Conservation (phyloP, 2,888 invertebrate species). For the Tetragnatha montana region DNA sequence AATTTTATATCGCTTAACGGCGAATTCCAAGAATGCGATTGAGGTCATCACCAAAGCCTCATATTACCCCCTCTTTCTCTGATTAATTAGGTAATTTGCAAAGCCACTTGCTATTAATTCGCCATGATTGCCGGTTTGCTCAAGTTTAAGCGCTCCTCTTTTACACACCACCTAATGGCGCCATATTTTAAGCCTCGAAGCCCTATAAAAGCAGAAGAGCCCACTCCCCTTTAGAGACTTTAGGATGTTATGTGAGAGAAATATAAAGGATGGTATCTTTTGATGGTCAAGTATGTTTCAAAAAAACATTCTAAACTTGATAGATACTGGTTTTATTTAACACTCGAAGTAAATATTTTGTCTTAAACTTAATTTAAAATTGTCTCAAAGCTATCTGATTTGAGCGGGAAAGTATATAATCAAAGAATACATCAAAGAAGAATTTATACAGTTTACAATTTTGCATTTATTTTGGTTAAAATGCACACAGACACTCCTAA, state of each 20-base stretch:
- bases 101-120: conserved; percentile 37
- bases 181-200: conserved; percentile 9
- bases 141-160: conserved; percentile 26
- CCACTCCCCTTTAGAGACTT: not conserved
- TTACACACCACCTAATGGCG: conserved; percentile 40
- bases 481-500: too few species aligned
- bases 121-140: conserved; percentile 33
- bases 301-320: not conserved
- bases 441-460: too few species aligned
- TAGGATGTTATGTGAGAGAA: not conserved
- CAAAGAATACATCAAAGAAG: too few species aligned
- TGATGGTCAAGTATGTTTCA: not conserved
- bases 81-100: conserved; percentile 49
- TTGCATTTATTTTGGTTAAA: too few species aligned
- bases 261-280: not conserved
- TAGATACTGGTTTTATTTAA: too few species aligned
- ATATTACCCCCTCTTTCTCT: not conserved
- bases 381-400: too few species aligned
- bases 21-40: conserved; percentile 3
- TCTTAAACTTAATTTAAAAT: too few species aligned
- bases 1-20: not conserved
- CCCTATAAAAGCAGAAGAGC: not conserved
- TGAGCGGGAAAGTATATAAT: too few species aligned
- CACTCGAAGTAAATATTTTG: too few species aligned
- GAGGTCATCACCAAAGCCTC: conserved; percentile 7